Evolutionary conservation across 2,113 vertebrate species (phyloP).

Genomic region (Alethe diademata): DNA sequence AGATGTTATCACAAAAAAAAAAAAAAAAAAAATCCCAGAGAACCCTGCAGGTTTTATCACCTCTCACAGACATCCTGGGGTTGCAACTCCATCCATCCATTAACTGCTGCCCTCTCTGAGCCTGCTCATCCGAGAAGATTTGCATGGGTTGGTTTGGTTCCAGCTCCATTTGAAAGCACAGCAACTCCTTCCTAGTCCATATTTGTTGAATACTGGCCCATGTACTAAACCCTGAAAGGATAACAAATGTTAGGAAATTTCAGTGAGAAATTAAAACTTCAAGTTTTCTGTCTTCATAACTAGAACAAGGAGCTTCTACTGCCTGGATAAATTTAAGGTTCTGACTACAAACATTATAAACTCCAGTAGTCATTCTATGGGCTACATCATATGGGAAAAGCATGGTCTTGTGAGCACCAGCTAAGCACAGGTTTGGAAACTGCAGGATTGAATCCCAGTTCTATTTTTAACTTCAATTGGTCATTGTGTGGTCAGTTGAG

Average conservation of each 20-base stretch:
- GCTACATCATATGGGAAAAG: rapidly evolving
- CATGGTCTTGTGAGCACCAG: neutral
- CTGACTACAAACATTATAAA: neutral
- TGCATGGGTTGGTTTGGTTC: neutral
- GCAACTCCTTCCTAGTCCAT: neutral
- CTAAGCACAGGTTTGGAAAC: neutral
- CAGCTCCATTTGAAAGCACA: neutral
- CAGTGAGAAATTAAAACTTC: neutral
- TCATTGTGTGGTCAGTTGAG: neutral
- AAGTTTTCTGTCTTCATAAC: neutral
- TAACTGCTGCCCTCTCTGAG: neutral
- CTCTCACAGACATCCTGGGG: neutral
- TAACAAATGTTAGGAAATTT: neutral
- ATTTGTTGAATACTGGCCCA: neutral
- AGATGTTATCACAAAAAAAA: neutral
- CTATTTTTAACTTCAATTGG: neutral
- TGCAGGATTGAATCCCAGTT: neutral
- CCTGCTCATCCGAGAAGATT: neutral
- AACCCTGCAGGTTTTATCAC: rapidly evolving
- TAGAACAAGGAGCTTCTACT: neutral
- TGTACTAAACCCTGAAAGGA: rapidly evolving
- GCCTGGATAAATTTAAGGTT: neutral
- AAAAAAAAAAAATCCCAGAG: neutral
- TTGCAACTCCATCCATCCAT: too few relatives aligned
- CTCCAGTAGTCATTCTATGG: neutral